Percentiles rank a stretch among this genome's conserved stretches.
phyloP scores from a whole-genome alignment of 2,797 vertebrate genomes.

The Gadopsis bispinosus region DNA sequence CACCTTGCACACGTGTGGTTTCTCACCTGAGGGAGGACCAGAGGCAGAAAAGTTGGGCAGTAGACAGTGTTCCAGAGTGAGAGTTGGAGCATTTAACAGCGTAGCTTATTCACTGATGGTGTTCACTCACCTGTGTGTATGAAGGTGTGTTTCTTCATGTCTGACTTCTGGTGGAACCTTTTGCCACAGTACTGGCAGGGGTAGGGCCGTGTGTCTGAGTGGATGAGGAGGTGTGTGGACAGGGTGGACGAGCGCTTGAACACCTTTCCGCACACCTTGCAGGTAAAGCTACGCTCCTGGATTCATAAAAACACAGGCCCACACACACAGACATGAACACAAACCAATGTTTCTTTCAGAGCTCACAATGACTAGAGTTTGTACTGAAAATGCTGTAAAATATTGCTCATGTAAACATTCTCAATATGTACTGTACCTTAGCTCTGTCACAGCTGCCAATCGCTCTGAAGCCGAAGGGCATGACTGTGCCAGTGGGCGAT shows the following conservation, averaged over 20 bases:
- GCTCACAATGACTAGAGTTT: background rate
- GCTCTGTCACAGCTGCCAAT: constrained; percentile 47
- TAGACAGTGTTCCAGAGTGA: background rate
- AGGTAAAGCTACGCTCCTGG: constrained; percentile 80
- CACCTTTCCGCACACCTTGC: constrained; percentile 81
- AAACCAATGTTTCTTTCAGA: background rate
- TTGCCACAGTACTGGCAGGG: constrained; percentile 83
- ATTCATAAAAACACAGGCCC: background rate
- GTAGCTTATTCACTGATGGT: background rate
- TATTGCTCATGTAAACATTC: background rate
- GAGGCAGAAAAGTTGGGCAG: background rate
- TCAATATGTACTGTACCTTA: constrained; percentile 63
- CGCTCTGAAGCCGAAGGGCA: constrained; percentile 56
- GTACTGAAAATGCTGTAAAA: background rate
- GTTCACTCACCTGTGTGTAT: constrained; percentile 85
- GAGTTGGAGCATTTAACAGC: background rate
- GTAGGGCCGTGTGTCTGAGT: constrained; percentile 82
- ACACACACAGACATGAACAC: background rate
- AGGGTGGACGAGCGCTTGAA: constrained; percentile 83
- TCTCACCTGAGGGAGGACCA: constrained; percentile 79
- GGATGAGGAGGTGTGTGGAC: constrained; percentile 84
- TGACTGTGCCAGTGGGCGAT: constrained; percentile 16
- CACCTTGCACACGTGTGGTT: constrained; percentile 87
- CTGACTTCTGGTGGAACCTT: constrained; percentile 86
- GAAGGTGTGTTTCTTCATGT: constrained; percentile 91